Evolutionary conservation across 2,888 invertebrate genomes (phyloP).

Genomic region (Epinotia nisella): DNA sequence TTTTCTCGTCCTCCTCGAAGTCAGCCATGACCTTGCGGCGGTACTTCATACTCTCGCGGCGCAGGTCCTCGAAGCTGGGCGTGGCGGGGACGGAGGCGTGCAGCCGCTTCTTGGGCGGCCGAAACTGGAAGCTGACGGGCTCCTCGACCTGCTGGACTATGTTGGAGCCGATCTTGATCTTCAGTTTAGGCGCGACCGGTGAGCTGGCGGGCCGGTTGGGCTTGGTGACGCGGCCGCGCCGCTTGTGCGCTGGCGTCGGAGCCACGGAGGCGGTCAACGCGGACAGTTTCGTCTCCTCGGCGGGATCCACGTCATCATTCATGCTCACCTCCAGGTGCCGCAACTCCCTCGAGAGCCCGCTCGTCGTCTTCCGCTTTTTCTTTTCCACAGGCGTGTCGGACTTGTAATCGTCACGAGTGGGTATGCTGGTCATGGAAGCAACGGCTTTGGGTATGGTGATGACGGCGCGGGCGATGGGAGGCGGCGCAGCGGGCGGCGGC

Average conservation of each 20-base stretch:
- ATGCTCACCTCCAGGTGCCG: constrained; percentile 86
- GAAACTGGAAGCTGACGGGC: constrained; percentile 79
- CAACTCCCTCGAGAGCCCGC: constrained; percentile 85
- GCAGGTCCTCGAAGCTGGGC: constrained; percentile 91
- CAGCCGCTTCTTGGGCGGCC: constrained; percentile 93
- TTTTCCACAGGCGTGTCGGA: constrained; percentile 88
- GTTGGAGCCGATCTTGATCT: constrained; percentile 89
- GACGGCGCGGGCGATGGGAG: constrained; percentile 87
- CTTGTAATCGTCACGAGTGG: constrained; percentile 93
- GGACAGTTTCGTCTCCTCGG: constrained; percentile 70
- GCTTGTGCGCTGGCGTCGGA: constrained; percentile 59
- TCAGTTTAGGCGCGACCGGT: constrained; percentile 88
- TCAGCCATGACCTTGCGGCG: constrained; percentile 93
- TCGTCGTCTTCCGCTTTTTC: constrained; percentile 86
- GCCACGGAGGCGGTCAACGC: constrained; percentile 53
- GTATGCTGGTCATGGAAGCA: constrained; percentile 94
- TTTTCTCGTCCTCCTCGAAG: constrained; percentile 89
- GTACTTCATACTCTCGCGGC: constrained; percentile 94
- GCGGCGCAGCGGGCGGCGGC: constrained; percentile 85
- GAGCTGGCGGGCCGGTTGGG: constrained; percentile 58
- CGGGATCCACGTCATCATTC: constrained; percentile 82
- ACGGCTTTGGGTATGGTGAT: constrained; percentile 95
- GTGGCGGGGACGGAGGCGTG: constrained; percentile 81
- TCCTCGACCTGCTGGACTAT: constrained; percentile 83
- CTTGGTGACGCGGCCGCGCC: constrained; percentile 68